Evolutionary conservation across 2,113 vertebrate species (phyloP).

Genomic region (Pantherophis guttatus): DNA sequence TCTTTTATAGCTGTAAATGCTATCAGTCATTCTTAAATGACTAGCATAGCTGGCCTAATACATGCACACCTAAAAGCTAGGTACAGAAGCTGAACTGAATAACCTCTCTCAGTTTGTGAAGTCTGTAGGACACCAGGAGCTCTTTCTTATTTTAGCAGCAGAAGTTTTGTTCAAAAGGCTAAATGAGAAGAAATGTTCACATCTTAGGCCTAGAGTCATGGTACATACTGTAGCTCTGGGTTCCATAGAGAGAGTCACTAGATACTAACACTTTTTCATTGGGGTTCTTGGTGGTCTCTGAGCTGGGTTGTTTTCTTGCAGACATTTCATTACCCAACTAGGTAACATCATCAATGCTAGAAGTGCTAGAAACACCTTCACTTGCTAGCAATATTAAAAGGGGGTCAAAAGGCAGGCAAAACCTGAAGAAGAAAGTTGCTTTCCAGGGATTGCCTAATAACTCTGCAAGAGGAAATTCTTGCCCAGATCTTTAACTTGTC

Average conservation of each 20-base stretch:
- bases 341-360: background rate
- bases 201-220: background rate
- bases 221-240: background rate
- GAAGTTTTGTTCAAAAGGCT: background rate
- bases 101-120: background rate
- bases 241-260: background rate
- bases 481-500: background rate
- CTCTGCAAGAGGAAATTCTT: background rate
- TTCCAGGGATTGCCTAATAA: background rate
- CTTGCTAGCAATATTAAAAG: background rate
- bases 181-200: background rate
- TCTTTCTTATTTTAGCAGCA: background rate
- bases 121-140: too few relatives aligned
- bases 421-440: background rate
- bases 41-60: background rate
- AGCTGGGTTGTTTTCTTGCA: background rate
- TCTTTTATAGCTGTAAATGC: background rate
- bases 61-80: background rate
- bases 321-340: background rate
- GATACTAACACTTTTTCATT: background rate
- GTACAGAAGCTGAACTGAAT: background rate
- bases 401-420: background rate
- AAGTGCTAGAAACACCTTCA: background rate
- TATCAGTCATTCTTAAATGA: background rate
- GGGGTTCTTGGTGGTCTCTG: background rate